Conservation (phyloP, 2,113 vertebrate genomes). For the Plecotus auritus region DNA sequence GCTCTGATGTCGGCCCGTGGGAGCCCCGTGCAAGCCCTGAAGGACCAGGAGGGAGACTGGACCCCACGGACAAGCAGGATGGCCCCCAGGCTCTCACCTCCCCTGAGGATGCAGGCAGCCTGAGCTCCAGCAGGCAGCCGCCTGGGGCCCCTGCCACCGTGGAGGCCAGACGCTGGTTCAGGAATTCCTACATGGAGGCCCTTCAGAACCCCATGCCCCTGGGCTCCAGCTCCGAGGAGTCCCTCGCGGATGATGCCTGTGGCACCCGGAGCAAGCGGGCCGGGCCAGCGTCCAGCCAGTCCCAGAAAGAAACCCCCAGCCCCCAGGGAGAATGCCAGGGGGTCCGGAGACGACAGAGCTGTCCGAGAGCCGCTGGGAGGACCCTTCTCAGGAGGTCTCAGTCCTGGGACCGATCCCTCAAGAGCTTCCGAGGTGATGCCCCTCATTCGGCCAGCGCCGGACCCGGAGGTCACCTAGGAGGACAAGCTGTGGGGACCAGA, state of each 20-base stretch:
- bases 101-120: constrained; percentile 79
- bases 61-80: constrained; percentile 41
- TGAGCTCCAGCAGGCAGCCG: constrained; percentile 70
- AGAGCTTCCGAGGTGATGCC: constrained; percentile 76
- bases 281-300: neutral
- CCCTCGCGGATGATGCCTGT: constrained; percentile 75
- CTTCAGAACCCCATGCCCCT: constrained; percentile 88
- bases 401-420: constrained; percentile 83
- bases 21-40: neutral
- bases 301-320: constrained; percentile 57
- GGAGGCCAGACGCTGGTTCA: constrained; percentile 84
- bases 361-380: constrained; percentile 67
- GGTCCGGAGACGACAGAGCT: constrained; percentile 63
- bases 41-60: neutral
- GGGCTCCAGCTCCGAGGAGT: constrained; percentile 86
- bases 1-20: neutral
- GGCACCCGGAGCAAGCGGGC: constrained; percentile 55
- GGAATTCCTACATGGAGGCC: constrained; percentile 90
- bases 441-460: constrained; percentile 75
- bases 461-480: constrained; percentile 81
- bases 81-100: constrained; percentile 78
- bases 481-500: constrained; percentile 73
- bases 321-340: neutral
- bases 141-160: constrained; percentile 79
- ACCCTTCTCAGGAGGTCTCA: constrained; percentile 81